Evolutionary conservation across 2,888 invertebrate species (phyloP).

Genomic region (Odontocerum albicorne): DNA sequence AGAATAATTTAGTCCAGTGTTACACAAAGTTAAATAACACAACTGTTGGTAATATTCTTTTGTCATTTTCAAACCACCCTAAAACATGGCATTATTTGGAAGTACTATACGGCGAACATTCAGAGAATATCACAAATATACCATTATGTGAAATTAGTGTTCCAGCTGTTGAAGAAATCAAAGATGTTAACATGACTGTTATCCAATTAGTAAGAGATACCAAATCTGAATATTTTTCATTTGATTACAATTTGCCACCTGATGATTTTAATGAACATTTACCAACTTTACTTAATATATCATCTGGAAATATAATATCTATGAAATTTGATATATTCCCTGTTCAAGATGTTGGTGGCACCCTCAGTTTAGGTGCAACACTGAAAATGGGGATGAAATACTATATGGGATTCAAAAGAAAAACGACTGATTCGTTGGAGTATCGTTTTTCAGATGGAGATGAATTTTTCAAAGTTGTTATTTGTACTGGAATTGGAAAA

Average conservation of each 20-base stretch:
- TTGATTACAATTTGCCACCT: constrained; percentile 70
- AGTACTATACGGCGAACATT: constrained; percentile 44
- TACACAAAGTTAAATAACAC: constrained; percentile 50
- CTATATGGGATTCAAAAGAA: constrained; percentile 52
- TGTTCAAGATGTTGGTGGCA: constrained; percentile 79
- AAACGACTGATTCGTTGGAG: constrained; percentile 40
- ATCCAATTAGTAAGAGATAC: constrained; percentile 58
- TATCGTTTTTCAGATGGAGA: constrained; percentile 50
- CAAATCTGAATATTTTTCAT: constrained; percentile 73
- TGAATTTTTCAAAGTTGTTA: constrained; percentile 58
- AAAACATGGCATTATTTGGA: constrained; percentile 63
- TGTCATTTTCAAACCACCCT: constrained; percentile 59
- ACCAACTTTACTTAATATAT: constrained; percentile 68
- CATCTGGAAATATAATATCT: constrained; percentile 63
- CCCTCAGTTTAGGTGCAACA: constrained; percentile 70
- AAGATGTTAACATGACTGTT: too few species aligned
- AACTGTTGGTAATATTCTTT: constrained; percentile 43
- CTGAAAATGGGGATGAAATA: constrained; percentile 62
- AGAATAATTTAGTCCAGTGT: constrained; percentile 48
- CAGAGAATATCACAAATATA: too few species aligned
- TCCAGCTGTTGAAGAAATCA: too few species aligned
- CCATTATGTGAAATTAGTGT: too few species aligned
- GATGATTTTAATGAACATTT: constrained; percentile 65
- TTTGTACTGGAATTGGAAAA: constrained; percentile 62
- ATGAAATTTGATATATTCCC: constrained; percentile 71